Base-by-base conservation (phyloP, 2,888 invertebrate genomes). In the Eristalinus aeneus region DNA sequence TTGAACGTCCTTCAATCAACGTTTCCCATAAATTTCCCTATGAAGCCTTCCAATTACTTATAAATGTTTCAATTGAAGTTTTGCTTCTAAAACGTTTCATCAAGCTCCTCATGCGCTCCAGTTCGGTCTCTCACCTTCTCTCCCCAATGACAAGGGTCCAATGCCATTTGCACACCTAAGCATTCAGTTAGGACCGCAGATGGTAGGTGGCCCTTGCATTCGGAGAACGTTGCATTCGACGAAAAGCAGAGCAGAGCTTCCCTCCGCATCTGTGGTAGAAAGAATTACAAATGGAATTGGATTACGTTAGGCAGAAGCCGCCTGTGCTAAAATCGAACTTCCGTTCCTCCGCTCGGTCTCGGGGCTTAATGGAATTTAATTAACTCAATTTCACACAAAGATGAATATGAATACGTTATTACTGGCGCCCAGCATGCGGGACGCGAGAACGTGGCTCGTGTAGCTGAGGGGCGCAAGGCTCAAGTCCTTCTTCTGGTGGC, bases 381-480 rank as follows among this genome's bases (percentile, higher is more conserved):
- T 71, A 77, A 77, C 64, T 71, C 77, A 71, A 71, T 77, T 71
- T 71, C 61, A 77, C 77, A 77, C 63, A 77, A 64, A 64, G 77
- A 77, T 77, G 64, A 39, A 77, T 77, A 63, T 64, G 39, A 77
- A 77, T 71, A 64, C 69, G 64, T 56, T 58, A 63, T 64, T 64
- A 64, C 58, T 12, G n/a, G 16, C 22, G n/a, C 36, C 22, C 20
- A 8, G 63, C 34, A 4, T 64, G 32, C 34, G 20, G 32, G 16
- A 56, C 20, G 10, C 56, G 11, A 56, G 56, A 12, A 20, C 63
- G 53, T 34, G 53, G 27, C 46, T 32, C 53, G 12, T 46, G 20
- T 10, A 16, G 16, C 20, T n/a, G 3, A 27, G 34, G 46, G 6
- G 0, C 34, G 8, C 8, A 34, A 10, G 8, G 46, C 46, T 46